These are phyloP conservation scores for Drosophila mulleri DNA, from an alignment of 2,888 invertebrate species.

Conservation along the genomic window DNA sequence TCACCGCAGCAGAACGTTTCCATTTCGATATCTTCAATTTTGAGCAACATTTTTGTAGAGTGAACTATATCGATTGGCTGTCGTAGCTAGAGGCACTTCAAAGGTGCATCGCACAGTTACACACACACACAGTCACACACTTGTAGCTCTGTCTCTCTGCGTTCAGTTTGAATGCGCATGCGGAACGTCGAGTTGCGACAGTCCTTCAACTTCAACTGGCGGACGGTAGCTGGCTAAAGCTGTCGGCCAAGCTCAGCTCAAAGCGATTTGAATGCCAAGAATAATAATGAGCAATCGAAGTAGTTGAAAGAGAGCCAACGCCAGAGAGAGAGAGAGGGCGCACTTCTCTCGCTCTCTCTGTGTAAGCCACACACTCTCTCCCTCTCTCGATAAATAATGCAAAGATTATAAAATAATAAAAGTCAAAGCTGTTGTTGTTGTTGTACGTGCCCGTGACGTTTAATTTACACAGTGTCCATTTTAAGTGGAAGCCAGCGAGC, in stretches of 20 bases:
- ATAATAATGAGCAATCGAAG: slow-evolving; percentile 69
- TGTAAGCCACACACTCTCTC: neutral
- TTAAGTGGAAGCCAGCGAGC: slow-evolving; percentile 45
- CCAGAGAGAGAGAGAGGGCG: neutral
- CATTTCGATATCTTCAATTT: slow-evolving; percentile 82
- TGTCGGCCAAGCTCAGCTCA: slow-evolving; percentile 50
- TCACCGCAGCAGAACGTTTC: slow-evolving; percentile 84
- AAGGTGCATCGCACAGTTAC: slow-evolving; percentile 17
- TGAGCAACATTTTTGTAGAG: slow-evolving; percentile 59
- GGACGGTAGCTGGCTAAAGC: slow-evolving; percentile 55
- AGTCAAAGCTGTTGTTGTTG: slow-evolving; percentile 66
- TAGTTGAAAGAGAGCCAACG: slow-evolving; percentile 13
- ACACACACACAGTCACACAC: slow-evolving; percentile 4
- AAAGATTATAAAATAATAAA: slow-evolving; percentile 75
- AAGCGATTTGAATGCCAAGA: slow-evolving; percentile 64
- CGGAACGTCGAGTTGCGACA: slow-evolving; percentile 75
- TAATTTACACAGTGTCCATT: slow-evolving; percentile 67
- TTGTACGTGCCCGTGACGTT: slow-evolving; percentile 78
- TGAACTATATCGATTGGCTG: slow-evolving; percentile 7
- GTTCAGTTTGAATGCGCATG: slow-evolving; percentile 52
- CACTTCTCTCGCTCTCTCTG: slow-evolving; percentile 13
- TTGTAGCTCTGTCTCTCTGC: slow-evolving; percentile 3
- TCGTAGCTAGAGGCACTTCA: slow-evolving; percentile 12
- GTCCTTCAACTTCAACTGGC: slow-evolving; percentile 77
- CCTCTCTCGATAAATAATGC: slow-evolving; percentile 51